Evolutionary conservation across 1,140 invertebrate genomes (phyloP).

Genomic region (Copidosoma floridanum): DNA sequence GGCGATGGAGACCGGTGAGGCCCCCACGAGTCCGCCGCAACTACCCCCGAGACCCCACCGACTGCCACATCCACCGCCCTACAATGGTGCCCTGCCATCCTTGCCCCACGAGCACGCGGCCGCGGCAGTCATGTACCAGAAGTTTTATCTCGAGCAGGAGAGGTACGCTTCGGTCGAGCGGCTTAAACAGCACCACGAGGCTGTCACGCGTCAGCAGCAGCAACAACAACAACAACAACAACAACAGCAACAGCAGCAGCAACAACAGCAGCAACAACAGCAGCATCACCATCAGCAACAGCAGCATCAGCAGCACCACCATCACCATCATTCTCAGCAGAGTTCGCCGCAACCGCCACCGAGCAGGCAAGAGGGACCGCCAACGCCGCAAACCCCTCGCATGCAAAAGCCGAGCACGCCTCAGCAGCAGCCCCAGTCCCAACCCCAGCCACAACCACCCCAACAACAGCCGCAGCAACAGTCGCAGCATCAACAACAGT

Average conservation of each 20-base stretch:
- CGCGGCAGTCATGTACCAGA: conserved; percentile 56
- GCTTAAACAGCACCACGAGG: conserved; percentile 60
- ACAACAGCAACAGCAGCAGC: conserved; percentile 40
- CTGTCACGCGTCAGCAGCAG: conserved; percentile 49
- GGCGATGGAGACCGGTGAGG: conserved; percentile 69
- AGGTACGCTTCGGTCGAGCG: conserved; percentile 21
- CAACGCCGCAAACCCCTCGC: conserved; percentile 46
- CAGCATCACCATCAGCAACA: conserved; percentile 27
- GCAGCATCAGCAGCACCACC: conserved; percentile 38
- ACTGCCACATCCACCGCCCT: conserved; percentile 51
- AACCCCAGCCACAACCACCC: conserved; percentile 50
- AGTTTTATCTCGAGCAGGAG: conserved; percentile 50
- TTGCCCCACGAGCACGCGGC: conserved; percentile 55
- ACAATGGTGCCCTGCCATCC: conserved; percentile 58
- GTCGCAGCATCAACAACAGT: conserved; percentile 49
- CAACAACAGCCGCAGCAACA: conserved; percentile 49
- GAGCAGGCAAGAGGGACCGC: conserved; percentile 41
- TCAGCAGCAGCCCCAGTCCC: conserved; percentile 56
- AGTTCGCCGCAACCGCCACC: conserved; percentile 56
- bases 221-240: conserved; percentile 49
- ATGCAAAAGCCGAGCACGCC: conserved; percentile 41
- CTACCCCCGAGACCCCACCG: conserved; percentile 60
- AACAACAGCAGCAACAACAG: conserved; percentile 26
- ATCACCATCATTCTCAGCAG: conserved; percentile 45
- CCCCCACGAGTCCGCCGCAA: conserved; percentile 60